phyloP scores from a whole-genome alignment of 2,113 vertebrate genomes.

The Pyxicephalus adspersus region DNA sequence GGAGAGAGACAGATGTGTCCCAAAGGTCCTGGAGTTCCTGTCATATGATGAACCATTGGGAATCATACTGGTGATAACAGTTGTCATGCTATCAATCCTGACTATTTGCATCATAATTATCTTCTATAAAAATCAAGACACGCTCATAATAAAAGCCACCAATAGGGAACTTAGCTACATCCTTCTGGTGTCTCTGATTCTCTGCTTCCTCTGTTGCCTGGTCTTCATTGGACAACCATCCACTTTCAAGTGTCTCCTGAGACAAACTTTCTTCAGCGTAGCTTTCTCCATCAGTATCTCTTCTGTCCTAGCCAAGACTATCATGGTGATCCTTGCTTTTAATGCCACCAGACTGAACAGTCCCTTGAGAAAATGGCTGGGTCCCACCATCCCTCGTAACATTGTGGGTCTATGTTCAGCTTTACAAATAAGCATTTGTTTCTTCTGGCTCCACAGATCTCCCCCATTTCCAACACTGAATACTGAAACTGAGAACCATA shows the following conservation, averaged over 20 bases:
- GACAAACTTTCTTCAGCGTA: slow-evolving; percentile 73
- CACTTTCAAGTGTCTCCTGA: slow-evolving; percentile 73
- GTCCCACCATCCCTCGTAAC: slow-evolving; percentile 68
- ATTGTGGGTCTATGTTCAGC: slow-evolving; percentile 35
- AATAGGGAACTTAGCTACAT: slow-evolving; percentile 52
- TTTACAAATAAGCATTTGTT: slow-evolving; percentile 51
- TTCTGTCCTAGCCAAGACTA: slow-evolving; percentile 77
- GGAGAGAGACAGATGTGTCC: slow-evolving; percentile 35
- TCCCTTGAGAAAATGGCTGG: slow-evolving; percentile 75
- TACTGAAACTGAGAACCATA: not conserved
- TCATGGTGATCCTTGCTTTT: slow-evolving; percentile 76
- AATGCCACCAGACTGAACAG: slow-evolving; percentile 72
- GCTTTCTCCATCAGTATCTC: slow-evolving; percentile 75
- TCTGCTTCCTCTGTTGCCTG: slow-evolving; percentile 54
- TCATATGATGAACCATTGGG: slow-evolving; percentile 47
- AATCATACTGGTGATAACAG: slow-evolving; percentile 5
- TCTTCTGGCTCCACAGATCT: slow-evolving; percentile 36
- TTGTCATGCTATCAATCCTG: slow-evolving; percentile 7
- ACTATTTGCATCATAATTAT: slow-evolving; percentile 30
- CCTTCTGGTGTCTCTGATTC: slow-evolving; percentile 45
- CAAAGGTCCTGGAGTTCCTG: slow-evolving; percentile 43
- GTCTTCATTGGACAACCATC: slow-evolving; percentile 61
- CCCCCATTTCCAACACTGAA: slow-evolving; percentile 52
- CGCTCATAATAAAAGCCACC: slow-evolving; percentile 53
- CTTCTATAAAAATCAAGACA: slow-evolving; percentile 48